Evolutionary conservation across 2,888 invertebrate species (phyloP).

Genomic region (Euplexia lucipara): DNA sequence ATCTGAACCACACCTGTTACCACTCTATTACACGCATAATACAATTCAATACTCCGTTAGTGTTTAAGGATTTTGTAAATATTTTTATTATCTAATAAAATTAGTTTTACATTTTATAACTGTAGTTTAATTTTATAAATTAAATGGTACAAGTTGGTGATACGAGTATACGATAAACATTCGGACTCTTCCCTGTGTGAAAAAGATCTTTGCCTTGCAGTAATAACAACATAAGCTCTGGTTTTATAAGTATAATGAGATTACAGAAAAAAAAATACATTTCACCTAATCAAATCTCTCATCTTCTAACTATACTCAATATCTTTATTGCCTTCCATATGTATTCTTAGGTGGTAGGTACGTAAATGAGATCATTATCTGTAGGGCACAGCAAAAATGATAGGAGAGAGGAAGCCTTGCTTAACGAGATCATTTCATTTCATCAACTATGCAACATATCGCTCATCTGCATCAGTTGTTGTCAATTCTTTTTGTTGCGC

Average conservation of each 20-base stretch:
- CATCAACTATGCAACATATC: not conserved
- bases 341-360: too few species aligned
- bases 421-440: too few species aligned
- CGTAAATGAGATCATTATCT: too few species aligned
- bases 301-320: too few species aligned
- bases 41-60: conserved; percentile 88
- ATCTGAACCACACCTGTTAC: conserved; percentile 79
- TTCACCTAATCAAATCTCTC: too few species aligned
- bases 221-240: not conserved
- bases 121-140: conserved; percentile 68
- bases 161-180: not conserved
- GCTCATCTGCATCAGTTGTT: not conserved
- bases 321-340: too few species aligned
- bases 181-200: not conserved
- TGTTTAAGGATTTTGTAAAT: conserved; percentile 86
- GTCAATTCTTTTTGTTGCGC: conserved; percentile 30
- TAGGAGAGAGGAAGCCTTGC: too few species aligned
- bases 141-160: too few species aligned
- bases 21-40: conserved; percentile 78
- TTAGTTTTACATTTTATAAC: conserved; percentile 71
- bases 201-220: not conserved
- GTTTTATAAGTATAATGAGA: not conserved
- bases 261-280: not conserved
- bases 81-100: conserved; percentile 78
- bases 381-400: not conserved